Evolutionary conservation across 64 coral and sea anemone species (phyloP).

Genomic region (Platygyra sinensis): DNA sequence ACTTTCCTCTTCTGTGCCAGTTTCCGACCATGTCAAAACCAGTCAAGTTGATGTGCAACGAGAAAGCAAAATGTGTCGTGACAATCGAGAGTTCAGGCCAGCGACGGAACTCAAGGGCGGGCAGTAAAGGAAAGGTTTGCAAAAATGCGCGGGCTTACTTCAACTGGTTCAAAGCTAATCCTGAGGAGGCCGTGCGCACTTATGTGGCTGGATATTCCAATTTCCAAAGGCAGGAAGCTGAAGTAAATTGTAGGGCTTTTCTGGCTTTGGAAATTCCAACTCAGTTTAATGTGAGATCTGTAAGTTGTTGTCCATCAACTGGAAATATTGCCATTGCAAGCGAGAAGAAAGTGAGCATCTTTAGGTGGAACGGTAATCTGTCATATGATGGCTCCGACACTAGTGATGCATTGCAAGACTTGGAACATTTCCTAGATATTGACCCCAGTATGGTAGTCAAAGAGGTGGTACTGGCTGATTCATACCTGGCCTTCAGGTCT

Average conservation of each 20-base stretch:
- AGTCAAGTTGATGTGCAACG: slow-evolving; percentile 81
- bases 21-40: slow-evolving; percentile 85
- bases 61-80: slow-evolving; percentile 76
- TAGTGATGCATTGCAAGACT: slow-evolving; percentile 18
- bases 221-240: slow-evolving; percentile 53
- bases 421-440: slow-evolving; percentile 86
- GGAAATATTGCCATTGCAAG: slow-evolving; percentile 84
- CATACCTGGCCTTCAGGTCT: slow-evolving; percentile 73
- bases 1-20: slow-evolving; percentile 78
- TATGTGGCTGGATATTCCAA: slow-evolving; percentile 77
- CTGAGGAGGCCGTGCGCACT: slow-evolving; percentile 49
- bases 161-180: slow-evolving; percentile 71
- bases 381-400: not conserved
- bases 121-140: not conserved
- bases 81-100: slow-evolving; percentile 69
- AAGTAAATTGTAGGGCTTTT: slow-evolving; percentile 37
- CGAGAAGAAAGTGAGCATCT: slow-evolving; percentile 63
- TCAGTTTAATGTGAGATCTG: slow-evolving; percentile 43
- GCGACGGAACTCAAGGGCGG: not conserved
- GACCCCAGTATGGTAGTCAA: slow-evolving; percentile 64
- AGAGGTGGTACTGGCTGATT: slow-evolving; percentile 63
- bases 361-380: slow-evolving; percentile 33
- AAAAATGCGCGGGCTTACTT: slow-evolving; percentile 81
- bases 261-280: slow-evolving; percentile 81
- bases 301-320: slow-evolving; percentile 68